phyloP scores from a whole-genome alignment of 2,888 invertebrate species.

The Drosophila stalkeri region DNA sequence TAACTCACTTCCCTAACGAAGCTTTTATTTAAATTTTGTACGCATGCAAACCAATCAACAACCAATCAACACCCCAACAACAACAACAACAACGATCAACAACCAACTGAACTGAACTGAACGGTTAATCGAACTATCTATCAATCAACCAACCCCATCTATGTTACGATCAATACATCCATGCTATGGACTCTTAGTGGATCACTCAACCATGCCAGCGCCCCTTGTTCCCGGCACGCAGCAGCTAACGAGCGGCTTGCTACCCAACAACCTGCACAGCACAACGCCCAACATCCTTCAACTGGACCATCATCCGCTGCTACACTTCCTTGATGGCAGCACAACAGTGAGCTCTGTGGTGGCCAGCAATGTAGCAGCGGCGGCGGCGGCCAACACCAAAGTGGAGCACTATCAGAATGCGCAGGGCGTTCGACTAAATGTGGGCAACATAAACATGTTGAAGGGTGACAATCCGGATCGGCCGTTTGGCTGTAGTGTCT shows the following conservation, averaged over 20 bases:
- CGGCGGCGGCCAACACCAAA: constrained; percentile 66
- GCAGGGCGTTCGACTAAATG: constrained; percentile 69
- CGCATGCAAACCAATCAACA: constrained; percentile 72
- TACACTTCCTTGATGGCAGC: constrained; percentile 83
- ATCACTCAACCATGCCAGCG: constrained; percentile 72
- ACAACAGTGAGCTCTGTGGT: constrained; percentile 82
- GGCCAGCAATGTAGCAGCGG: constrained; percentile 64
- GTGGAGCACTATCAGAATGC: constrained; percentile 62
- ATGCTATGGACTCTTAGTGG: constrained; percentile 53
- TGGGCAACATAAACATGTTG: constrained; percentile 70
- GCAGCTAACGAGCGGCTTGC: constrained; percentile 64
- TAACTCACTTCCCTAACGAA: constrained; percentile 84
- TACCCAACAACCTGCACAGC: constrained; percentile 74
- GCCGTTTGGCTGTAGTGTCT: constrained; percentile 81
- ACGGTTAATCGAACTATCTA: constrained; percentile 40
- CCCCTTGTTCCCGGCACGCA: constrained; percentile 67
- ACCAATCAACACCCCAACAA: constrained; percentile 38
- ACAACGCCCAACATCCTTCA: constrained; percentile 74
- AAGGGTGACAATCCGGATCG: constrained; percentile 80
- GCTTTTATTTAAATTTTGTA: constrained; percentile 84
- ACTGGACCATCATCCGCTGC: constrained; percentile 81
- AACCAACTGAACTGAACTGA: constrained; percentile 41
- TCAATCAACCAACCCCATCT: constrained; percentile 39
- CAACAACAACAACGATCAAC: constrained; percentile 48
- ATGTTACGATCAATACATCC: constrained; percentile 40